phyloP scores from a whole-genome alignment of 2,797 vertebrate genomes.

The Sebastes cheni region DNA sequence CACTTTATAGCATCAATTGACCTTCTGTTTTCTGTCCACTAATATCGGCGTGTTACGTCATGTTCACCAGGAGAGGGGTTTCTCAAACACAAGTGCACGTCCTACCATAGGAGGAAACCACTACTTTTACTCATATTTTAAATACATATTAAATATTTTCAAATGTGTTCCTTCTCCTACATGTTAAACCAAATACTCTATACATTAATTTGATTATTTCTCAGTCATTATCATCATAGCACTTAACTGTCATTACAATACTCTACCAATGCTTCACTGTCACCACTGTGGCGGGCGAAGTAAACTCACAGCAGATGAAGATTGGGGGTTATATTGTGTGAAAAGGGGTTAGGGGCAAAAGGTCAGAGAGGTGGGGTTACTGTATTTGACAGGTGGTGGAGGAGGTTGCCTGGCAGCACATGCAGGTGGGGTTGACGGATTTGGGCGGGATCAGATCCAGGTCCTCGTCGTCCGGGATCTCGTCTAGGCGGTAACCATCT shows the following conservation, averaged over 20 bases:
- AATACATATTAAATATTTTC: conserved; percentile 51
- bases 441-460: conserved; percentile 97
- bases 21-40: conserved; percentile 44
- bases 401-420: conserved; percentile 97
- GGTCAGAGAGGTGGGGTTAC: conserved; percentile 77
- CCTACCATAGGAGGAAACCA: conserved; percentile 99
- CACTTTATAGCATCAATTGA: conserved; percentile 50
- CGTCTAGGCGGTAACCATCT: conserved; percentile 96
- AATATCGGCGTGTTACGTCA: conserved; percentile 53
- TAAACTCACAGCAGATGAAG: conserved; percentile 72
- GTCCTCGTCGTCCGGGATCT: conserved; percentile 96
- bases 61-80: conserved; percentile 58
- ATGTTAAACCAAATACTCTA: conserved; percentile 49
- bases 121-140: conserved; percentile 82
- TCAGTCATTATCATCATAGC: conserved; percentile 64
- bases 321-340: conserved; percentile 52
- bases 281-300: conserved; percentile 56
- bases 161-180: conserved; percentile 26
- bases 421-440: conserved; percentile 96
- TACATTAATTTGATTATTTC: conserved; percentile 60
- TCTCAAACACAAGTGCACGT: conserved; percentile 71
- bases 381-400: conserved; percentile 98
- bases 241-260: conserved; percentile 60
- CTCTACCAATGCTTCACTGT: conserved; percentile 62
- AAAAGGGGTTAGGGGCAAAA: not conserved